These are phyloP conservation scores for Zelleria hepariella DNA, from an alignment of 2,888 invertebrate species.

Conservation along the genomic window DNA sequence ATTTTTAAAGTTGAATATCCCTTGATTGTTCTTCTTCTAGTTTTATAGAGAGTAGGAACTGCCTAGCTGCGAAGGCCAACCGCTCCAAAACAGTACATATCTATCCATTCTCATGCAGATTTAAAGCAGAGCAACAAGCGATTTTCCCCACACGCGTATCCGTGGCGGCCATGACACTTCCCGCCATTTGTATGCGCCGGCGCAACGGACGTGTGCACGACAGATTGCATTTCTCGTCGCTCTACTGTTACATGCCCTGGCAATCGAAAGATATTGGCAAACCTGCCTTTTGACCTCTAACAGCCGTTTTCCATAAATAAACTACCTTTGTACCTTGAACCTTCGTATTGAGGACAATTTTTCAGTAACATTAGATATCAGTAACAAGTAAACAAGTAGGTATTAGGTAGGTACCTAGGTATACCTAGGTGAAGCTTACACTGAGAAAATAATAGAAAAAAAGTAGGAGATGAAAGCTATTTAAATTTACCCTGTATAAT, in stretches of 20 bases:
- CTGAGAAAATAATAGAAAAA: too few species aligned
- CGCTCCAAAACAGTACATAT: too few species aligned
- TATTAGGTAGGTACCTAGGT: too few species aligned
- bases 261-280: constrained; percentile 6
- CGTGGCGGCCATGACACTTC: constrained; percentile 35
- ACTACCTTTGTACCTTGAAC: neutral
- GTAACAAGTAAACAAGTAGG: too few species aligned
- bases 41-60: too few species aligned
- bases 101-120: neutral
- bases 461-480: too few species aligned
- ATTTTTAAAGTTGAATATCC: too few species aligned
- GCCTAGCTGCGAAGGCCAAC: too few species aligned
- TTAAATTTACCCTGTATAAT: too few species aligned
- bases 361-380: too few species aligned
- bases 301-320: neutral
- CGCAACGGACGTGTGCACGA: constrained; percentile 14
- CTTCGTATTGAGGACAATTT: neutral
- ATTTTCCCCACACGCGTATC: neutral
- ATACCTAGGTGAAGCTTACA: too few species aligned
- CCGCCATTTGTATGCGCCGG: constrained; percentile 31
- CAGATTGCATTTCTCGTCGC: constrained; percentile 34
- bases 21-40: too few species aligned
- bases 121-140: neutral
- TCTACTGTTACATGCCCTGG: constrained; percentile 9
- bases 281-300: neutral